A percentile compares a stretch with the other conserved stretches of the same genome.
These are phyloP conservation scores for Hemicordylus capensis DNA, from an alignment of 2,113 vertebrate species.

Conservation along the genomic window DNA sequence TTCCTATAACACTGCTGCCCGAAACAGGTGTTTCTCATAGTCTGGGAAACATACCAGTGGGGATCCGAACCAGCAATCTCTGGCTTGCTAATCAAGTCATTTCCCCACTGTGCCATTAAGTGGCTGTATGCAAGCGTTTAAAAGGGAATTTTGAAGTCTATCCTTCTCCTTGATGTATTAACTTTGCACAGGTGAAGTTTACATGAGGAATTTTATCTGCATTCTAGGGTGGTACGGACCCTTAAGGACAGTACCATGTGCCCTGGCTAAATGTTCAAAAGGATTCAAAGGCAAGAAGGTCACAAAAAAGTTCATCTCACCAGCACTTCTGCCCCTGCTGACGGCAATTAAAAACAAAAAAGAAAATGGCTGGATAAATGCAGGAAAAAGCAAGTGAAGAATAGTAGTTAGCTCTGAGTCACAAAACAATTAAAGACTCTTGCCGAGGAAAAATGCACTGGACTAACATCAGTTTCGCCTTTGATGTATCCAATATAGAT, in stretches of 20 bases:
- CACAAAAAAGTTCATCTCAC: background rate
- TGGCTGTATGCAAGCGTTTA: no score
- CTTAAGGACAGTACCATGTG: background rate
- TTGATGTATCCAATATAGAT: slow-evolving; percentile 45
- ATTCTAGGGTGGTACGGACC: background rate
- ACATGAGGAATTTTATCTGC: background rate
- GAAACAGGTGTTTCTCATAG: no score
- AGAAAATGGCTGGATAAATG: slow-evolving; percentile 41
- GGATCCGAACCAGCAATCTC: no score
- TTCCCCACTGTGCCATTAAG: no score
- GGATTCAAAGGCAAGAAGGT: background rate
- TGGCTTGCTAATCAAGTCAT: no score
- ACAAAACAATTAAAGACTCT: slow-evolving; percentile 11
- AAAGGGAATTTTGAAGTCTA: background rate
- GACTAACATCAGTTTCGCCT: slow-evolving; percentile 53
- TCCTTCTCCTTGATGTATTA: background rate
- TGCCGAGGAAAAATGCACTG: slow-evolving; percentile 53
- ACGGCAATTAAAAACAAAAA: background rate
- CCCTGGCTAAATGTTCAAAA: background rate
- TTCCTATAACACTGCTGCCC: no score
- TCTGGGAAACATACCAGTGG: no score
- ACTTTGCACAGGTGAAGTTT: background rate
- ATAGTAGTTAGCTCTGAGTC: background rate
- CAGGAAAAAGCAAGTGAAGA: slow-evolving; percentile 25
- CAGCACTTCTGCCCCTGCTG: background rate